phyloP scores from a whole-genome alignment of 2,888 invertebrate genomes.

The Stomorhina lunata region DNA sequence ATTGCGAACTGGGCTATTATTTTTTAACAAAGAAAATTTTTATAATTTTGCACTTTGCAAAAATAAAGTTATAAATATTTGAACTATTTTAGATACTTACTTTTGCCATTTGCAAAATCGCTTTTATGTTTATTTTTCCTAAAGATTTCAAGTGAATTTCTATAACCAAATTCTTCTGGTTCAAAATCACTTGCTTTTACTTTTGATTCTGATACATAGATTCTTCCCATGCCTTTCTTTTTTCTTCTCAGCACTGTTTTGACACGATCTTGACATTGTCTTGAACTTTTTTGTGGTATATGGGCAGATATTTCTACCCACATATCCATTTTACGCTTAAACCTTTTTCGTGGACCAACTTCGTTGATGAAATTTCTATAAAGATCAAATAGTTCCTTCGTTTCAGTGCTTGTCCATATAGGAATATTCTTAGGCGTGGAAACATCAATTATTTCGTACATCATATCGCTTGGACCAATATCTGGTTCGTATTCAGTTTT shows the following conservation, averaged over 20 bases:
- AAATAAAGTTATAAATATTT: too few relatives aligned
- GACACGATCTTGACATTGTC: slow-evolving; percentile 37
- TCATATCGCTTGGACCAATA: neutral
- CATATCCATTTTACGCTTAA: slow-evolving; percentile 35
- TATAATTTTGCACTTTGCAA: too few relatives aligned
- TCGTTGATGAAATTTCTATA: neutral
- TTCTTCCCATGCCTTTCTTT: neutral
- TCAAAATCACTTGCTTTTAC: neutral
- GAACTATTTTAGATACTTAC: too few relatives aligned
- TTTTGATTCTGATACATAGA: neutral
- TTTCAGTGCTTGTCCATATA: slow-evolving; percentile 28
- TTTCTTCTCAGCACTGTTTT: slow-evolving; percentile 34
- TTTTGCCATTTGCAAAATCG: too few relatives aligned
- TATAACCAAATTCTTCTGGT: neutral
- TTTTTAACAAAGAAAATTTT: too few relatives aligned
- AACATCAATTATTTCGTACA: neutral
- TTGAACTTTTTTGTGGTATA: neutral
- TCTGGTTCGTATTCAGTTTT: slow-evolving; percentile 19
- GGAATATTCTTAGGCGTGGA: slow-evolving; percentile 1
- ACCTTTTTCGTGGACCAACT: slow-evolving; percentile 14
- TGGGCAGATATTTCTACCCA: slow-evolving; percentile 25
- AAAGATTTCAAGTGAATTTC: too few relatives aligned
- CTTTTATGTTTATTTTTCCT: too few relatives aligned
- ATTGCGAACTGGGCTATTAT: too few relatives aligned
- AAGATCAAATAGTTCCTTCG: slow-evolving; percentile 30